Conservation (phyloP, 2,888 invertebrate species). For the Cosmorhoe ocellata region DNA sequence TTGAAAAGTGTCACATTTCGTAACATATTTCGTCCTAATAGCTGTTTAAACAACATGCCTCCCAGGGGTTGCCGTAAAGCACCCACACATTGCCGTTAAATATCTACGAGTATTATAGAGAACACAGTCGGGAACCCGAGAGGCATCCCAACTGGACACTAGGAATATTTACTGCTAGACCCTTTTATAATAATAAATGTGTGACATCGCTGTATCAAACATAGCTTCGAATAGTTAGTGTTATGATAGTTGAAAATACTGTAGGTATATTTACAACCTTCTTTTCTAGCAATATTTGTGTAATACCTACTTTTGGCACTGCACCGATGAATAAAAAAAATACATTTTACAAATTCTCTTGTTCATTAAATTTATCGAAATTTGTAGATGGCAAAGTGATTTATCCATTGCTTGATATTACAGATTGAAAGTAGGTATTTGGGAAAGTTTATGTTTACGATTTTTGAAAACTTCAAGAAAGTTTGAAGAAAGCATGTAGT, state of each 20-base stretch:
- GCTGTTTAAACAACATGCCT: slow-evolving; percentile 34
- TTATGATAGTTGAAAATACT: background rate
- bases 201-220: too few relatives aligned
- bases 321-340: too few relatives aligned
- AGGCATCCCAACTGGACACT: slow-evolving; percentile 27
- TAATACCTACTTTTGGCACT: too few relatives aligned
- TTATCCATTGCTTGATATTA: slow-evolving; percentile 2
- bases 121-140: slow-evolving; percentile 41
- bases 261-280: background rate
- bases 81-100: slow-evolving; percentile 44
- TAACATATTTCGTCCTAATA: slow-evolving; percentile 32
- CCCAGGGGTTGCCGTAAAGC: slow-evolving; percentile 36
- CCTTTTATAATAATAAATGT: background rate
- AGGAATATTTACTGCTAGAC: slow-evolving; percentile 38
- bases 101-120: slow-evolving; percentile 22
- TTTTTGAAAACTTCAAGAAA: slow-evolving; percentile 9
- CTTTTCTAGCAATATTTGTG: too few relatives aligned
- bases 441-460: slow-evolving; percentile 19
- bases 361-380: too few relatives aligned
- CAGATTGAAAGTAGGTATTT: slow-evolving; percentile 10
- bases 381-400: background rate
- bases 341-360: too few relatives aligned
- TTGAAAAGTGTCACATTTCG: slow-evolving; percentile 27
- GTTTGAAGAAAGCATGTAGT: slow-evolving; percentile 10
- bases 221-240: background rate